Conservation (phyloP, 2,113 vertebrate genomes). For the Riparia riparia region DNA sequence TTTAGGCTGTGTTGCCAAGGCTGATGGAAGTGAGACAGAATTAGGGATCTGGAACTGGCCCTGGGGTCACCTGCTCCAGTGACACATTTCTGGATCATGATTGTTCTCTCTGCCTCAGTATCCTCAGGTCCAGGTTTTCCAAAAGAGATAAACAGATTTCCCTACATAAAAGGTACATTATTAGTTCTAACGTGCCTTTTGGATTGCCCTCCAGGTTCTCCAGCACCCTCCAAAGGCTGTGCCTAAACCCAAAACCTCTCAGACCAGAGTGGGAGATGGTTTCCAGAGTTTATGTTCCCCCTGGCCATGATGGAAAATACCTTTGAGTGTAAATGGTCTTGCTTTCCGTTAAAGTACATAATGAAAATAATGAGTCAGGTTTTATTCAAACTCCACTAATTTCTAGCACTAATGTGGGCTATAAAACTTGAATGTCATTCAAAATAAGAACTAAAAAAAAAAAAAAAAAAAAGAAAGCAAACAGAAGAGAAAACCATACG, state of each 20-base stretch:
- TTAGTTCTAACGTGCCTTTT: not conserved
- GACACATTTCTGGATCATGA: not conserved
- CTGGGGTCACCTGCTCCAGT: not conserved
- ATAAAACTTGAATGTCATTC: not conserved
- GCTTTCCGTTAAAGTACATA: not conserved
- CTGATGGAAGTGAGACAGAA: not conserved
- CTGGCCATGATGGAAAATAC: not conserved
- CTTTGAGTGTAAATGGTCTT: not conserved
- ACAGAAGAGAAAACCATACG: not conserved
- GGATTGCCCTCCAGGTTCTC: not conserved
- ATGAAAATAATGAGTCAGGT: not conserved
- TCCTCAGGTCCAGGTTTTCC: not conserved
- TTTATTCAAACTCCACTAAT: not conserved
- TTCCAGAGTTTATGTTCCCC: not conserved
- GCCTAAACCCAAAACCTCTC: not conserved
- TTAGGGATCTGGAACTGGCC: not conserved
- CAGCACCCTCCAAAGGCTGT: not conserved
- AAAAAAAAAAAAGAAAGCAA: no score
- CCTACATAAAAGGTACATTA: not conserved
- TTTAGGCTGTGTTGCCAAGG: not conserved
- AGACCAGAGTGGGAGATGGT: not conserved
- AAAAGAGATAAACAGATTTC: constrained; percentile 14
- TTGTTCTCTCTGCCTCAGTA: not conserved
- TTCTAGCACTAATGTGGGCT: not conserved
- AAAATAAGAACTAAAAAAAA: not conserved